These are phyloP conservation scores for Chlorops oryzae DNA, from an alignment of 1,140 invertebrate species.

Conservation along the genomic window DNA sequence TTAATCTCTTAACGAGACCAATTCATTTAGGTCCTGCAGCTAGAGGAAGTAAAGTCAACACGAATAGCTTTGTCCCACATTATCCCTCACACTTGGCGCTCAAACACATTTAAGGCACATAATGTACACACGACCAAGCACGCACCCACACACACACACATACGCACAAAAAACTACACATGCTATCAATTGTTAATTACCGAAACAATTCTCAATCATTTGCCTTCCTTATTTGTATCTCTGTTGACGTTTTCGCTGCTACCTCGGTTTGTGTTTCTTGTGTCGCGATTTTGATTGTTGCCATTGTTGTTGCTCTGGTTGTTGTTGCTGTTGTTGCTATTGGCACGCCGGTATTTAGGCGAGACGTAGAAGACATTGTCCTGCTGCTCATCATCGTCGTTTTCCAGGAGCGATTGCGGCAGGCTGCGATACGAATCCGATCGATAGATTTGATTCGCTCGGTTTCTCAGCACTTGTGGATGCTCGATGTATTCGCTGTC, in stretches of 20 bases:
- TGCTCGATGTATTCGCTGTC: slow-evolving; percentile 48
- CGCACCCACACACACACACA: not conserved
- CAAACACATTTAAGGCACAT: not conserved
- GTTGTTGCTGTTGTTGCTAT: slow-evolving; percentile 7
- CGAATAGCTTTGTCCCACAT: too few relatives aligned
- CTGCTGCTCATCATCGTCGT: not conserved
- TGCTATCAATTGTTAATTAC: too few relatives aligned
- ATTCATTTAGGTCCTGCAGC: too few relatives aligned
- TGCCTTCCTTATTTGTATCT: slow-evolving; percentile 1
- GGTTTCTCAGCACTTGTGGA: slow-evolving; percentile 15
- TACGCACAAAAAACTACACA: too few relatives aligned
- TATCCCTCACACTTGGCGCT: too few relatives aligned
- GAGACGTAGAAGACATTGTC: slow-evolving; percentile 15
- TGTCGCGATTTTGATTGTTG: slow-evolving; percentile 2
- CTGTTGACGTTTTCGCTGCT: not conserved
- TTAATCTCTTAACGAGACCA: too few relatives aligned
- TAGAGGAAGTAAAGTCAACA: too few relatives aligned
- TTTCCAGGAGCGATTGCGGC: not conserved
- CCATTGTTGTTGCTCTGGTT: slow-evolving; percentile 1
- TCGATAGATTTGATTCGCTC: slow-evolving; percentile 8
- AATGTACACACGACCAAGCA: not conserved
- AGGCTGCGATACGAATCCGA: slow-evolving; percentile 1
- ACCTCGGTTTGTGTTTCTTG: not conserved
- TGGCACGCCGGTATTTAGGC: slow-evolving; percentile 16
- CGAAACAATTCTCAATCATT: too few relatives aligned